Evolutionary conservation across 2,888 invertebrate species (phyloP), one percentile per base, ranked within the genome.

Genomic region (Trissonchulus latispiculum): DNA sequence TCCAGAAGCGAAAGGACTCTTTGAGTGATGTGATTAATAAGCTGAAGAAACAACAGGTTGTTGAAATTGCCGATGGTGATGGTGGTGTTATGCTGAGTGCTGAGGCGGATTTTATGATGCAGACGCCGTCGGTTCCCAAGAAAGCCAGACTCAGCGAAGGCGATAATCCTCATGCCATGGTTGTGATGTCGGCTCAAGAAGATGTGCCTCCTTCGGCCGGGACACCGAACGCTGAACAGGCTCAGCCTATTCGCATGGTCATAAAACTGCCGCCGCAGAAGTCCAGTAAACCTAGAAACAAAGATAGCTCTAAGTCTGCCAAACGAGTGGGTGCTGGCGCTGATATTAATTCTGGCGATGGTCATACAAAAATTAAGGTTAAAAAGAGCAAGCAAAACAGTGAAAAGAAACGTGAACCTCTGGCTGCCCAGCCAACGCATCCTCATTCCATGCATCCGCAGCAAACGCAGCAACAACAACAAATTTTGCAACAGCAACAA

Each of bases 161-260:
- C 8, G 48, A 48, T 48, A 23, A 8, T 48, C 8, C 48, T 8
- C 48, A 48, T 48, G 48, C 48, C 8, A 23, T 48, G 48, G 48
- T 48, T 48, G 48, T 48, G 48, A 8, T 48, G 48, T 23, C 8
- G 48, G 8, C 8, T 15, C 8, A 15, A 23, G 48, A 48, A 23
- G 8, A 48, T 8, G 48, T 15, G 8, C 8, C 48, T 15, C 48
- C 48, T 23, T 15, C 48, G 48, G 8, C 48, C 48, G 48, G 48
- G 8, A 48, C 48, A 8, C 48, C 48, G 8, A 48, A 8, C 48
- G 8, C 48, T 23, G 59, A 59, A 15, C 33, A 68, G 69, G 69
- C 33, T 15, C 69, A 68, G 36, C 69, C 69, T 15, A 68, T 68
- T 31, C 33, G 36, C 33, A 36, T 68, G 33, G 69, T 68, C 33